Conservation (phyloP, 2,888 invertebrate species). For the Chesias legatella region DNA sequence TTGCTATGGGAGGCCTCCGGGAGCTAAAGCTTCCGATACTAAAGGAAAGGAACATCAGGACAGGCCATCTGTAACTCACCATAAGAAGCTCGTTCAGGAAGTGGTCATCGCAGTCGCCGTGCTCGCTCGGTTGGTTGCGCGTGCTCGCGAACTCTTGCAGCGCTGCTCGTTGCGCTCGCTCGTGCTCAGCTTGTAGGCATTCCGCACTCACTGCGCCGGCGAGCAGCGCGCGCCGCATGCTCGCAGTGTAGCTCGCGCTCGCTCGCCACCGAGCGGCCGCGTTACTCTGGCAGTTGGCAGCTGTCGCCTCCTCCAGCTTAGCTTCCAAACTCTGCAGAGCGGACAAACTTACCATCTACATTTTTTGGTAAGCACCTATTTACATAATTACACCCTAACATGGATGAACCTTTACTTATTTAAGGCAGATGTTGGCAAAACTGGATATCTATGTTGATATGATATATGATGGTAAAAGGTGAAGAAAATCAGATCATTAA, state of each 20-base stretch:
- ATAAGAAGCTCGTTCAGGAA: conserved; percentile 16
- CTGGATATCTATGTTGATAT: too few relatives aligned
- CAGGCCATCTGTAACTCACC: too few relatives aligned
- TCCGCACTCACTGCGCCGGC: conserved; percentile 44
- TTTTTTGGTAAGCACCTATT: too few relatives aligned
- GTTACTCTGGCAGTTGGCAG: conserved; percentile 20
- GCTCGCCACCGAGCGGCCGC: conserved; percentile 19
- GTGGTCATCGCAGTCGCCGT: conserved; percentile 14
- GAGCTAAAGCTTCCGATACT: too few relatives aligned
- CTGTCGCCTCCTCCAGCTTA: conserved; percentile 8
- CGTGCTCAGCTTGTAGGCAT: conserved; percentile 15
- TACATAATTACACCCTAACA: too few relatives aligned
- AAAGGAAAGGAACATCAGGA: too few relatives aligned
- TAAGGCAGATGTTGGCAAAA: too few relatives aligned
- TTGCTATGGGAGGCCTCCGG: too few relatives aligned
- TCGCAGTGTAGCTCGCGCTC: conserved; percentile 17
- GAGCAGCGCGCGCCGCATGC: conserved; percentile 43
- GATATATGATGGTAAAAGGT: too few relatives aligned
- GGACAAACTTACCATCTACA: too few relatives aligned
- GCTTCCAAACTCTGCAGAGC: conserved; percentile 21
- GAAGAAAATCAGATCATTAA: too few relatives aligned
- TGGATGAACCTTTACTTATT: too few relatives aligned
- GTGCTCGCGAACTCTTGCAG: conserved; percentile 3
- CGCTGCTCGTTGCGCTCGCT: conserved; percentile 14
- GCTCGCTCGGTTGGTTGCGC: conserved; percentile 1